Conservation (phyloP, 1,140 invertebrate genomes). For the Dendrolimus kikuchii region DNA sequence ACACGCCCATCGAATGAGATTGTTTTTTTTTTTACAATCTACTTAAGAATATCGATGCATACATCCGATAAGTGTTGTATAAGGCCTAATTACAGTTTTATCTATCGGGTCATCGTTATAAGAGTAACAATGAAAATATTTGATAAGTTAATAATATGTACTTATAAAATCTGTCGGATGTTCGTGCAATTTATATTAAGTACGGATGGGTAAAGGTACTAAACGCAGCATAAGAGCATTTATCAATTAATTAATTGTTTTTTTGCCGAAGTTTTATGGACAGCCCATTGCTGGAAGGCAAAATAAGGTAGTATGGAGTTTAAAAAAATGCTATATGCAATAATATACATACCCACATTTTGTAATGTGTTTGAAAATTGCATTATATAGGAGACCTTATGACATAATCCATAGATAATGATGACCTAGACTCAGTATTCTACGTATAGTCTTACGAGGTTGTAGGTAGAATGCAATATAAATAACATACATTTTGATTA, state of each 20-base stretch:
- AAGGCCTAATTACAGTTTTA: constrained; percentile 65
- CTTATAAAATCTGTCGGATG: constrained; percentile 28
- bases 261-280: too few species aligned
- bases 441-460: too few species aligned
- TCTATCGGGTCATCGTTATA: constrained; percentile 51
- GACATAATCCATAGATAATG: too few species aligned
- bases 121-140: constrained; percentile 46
- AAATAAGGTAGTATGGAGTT: too few species aligned
- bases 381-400: too few species aligned
- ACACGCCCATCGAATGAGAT: constrained; percentile 47
- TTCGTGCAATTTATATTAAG: constrained; percentile 31
- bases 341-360: too few species aligned
- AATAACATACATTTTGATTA: too few species aligned
- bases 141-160: constrained; percentile 59
- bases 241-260: neutral
- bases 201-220: constrained; percentile 4
- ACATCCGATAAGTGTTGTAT: constrained; percentile 52
- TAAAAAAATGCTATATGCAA: too few species aligned
- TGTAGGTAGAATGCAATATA: too few species aligned
- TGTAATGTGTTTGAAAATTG: too few species aligned
- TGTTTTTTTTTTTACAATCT: constrained; percentile 49
- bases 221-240: constrained; percentile 7
- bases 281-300: neutral
- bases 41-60: constrained; percentile 63
- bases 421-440: too few species aligned